phyloP scores from a whole-genome alignment of 2,113 vertebrate genomes.

The Mungos mungo region DNA sequence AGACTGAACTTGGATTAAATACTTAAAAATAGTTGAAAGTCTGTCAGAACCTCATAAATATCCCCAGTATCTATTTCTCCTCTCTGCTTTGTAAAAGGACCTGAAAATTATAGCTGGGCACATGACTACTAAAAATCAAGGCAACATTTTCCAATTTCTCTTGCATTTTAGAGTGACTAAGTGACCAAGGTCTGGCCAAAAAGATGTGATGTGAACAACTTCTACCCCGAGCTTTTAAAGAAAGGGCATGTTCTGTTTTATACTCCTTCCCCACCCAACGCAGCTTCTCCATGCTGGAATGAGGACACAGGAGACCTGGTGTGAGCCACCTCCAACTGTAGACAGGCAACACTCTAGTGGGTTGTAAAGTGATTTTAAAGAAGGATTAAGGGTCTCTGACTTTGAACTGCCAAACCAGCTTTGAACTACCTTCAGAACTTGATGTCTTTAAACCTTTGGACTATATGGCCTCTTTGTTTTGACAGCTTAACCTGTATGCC shows the following conservation, averaged over 20 bases:
- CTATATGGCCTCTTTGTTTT: not conserved
- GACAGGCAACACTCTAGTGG: no score
- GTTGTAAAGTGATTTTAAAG: not conserved
- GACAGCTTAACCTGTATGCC: not conserved
- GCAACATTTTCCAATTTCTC: not conserved
- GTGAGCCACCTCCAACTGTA: not conserved
- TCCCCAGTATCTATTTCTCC: not conserved
- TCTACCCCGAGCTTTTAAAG: not conserved
- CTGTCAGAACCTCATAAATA: not conserved
- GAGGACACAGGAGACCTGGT: not conserved
- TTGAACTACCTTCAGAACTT: not conserved
- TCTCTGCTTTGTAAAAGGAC: not conserved
- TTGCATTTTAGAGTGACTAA: not conserved
- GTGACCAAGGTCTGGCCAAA: not conserved
- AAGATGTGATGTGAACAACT: not conserved
- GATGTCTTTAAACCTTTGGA: not conserved
- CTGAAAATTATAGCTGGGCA: not conserved
- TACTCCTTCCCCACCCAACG: fast-evolving
- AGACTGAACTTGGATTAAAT: not conserved
- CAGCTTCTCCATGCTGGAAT: not conserved
- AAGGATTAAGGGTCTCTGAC: not conserved
- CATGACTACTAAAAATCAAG: not conserved
- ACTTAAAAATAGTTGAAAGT: not conserved
- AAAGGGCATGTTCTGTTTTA: not conserved
- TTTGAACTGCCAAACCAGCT: not conserved